Base-by-base conservation (phyloP, 2,888 invertebrate species). In the Synanthedon andrenaeformis region DNA sequence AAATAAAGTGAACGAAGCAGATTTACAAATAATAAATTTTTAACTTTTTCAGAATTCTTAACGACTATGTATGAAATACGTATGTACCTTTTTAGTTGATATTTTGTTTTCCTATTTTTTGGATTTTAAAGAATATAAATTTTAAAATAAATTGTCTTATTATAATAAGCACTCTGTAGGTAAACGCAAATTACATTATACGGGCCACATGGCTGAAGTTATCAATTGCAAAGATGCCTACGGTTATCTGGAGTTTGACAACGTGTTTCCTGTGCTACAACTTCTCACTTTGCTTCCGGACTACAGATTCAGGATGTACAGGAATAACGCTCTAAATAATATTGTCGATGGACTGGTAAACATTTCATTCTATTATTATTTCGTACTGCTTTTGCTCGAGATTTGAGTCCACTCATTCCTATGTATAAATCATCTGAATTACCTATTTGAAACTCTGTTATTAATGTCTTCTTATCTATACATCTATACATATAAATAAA, bases 231-330 rank as follows among this genome's bases (percentile, higher is more conserved):
- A 61, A 4, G 56, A 66, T 0, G 63, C 58, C 0, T 74, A 77
- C 54, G 77, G 82, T 2, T 69, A 73, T 53, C 53, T 84, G 42
- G 69, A 80, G 14, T 83, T 89, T 53, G 84, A 82, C n/a, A 86
- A 89, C 41, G 82, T 89, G 42, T 93, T 91, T 61, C 93, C 93
- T 0, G 91, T 92, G 55, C 74, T 94, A 14, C 91, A 90, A 70
- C 79, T 93, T 17, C 89, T 88, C 41, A 83, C 88, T 0, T 77
- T 80, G 54, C 89, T 92, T 66, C 93, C 93, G 3, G 93, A 93
- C 72, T 89, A 91, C 58, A 83, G 92, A 56, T 89, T 90, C 62
- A 82, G 93, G 58, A 89, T 93, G 72, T 91, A 89, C 66, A 91
- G 91, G 63, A 89, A 90, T 52, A 95, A 94, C 72, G 89, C 91